Conservation (phyloP, 2,888 invertebrate species). For the Leuctra nigra region DNA sequence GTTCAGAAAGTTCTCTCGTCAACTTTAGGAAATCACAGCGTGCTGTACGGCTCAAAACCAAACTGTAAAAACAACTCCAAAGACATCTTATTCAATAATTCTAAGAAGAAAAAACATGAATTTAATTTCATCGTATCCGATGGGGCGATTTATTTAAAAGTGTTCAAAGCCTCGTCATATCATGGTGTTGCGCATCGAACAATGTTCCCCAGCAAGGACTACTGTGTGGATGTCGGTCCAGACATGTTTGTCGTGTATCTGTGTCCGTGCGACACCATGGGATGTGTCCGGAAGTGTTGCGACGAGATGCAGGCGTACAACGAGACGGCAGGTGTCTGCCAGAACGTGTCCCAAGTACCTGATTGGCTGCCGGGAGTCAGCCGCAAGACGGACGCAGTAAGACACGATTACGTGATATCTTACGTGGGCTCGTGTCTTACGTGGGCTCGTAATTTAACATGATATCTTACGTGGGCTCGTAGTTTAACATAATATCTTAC, state of each 20-base stretch:
- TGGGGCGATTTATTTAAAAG: neutral
- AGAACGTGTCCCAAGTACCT: neutral
- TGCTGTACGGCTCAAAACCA: constrained; percentile 9
- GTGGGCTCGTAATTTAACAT: no score
- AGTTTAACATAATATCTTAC: no score
- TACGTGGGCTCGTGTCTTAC: no score
- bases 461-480: no score
- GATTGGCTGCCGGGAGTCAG: constrained; percentile 3
- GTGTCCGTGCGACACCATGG: neutral
- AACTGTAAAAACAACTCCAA: constrained; percentile 3
- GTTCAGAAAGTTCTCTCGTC: neutral
- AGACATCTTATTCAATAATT: constrained; percentile 2
- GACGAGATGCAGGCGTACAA: neutral
- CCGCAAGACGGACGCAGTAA: neutral
- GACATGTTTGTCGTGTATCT: neutral
- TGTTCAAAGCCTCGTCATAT: constrained; percentile 1
- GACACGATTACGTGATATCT: no score
- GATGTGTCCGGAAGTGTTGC: constrained; percentile 9
- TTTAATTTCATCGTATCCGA: constrained; percentile 5
- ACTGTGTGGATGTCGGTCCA: constrained; percentile 6
- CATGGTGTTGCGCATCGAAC: neutral
- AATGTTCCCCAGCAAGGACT: neutral
- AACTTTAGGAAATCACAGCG: neutral
- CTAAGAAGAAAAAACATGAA: constrained; percentile 1
- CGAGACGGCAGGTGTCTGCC: neutral